Base-by-base conservation (phyloP, 2,888 invertebrate species). In the Thyatira batis region DNA sequence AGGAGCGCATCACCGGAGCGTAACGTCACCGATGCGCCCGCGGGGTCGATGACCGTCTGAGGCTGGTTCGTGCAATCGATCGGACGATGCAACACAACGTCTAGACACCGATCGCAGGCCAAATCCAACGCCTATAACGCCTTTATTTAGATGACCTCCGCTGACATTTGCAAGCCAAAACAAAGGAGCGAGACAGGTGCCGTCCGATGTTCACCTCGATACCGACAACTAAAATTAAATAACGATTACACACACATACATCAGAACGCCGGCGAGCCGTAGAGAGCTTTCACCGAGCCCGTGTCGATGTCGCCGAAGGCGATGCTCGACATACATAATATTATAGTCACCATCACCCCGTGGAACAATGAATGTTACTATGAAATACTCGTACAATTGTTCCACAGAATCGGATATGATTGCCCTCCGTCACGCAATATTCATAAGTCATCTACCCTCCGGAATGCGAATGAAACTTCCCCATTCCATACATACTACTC, bases 11-110 rank as follows among this genome's bases (percentile, higher is more conserved):
- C 91, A 87, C 78, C 88, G 82, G 77, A 90, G 90, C 90, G 90
- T 84, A 89, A 89, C 91, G 91, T 92, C 91, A 91, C 87, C 89
- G 90, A 91, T 89, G 91, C 89, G 88, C 87, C 86, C 86, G 82
- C 79, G 87, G 86, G 91, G 90, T 91, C 90, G 85, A 81, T 76
- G 91, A 89, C 90, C 91, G 90, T 87, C 90, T 88, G 86, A 87
- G 84, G 87, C 83, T 82, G 75, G 84, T 82, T 83, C 89, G 86
- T 86, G 84, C 89, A 87, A 92, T 92, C 91, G 91, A 92, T 92
- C 85, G 89, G 85, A 84, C 91, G 85, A 87, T 87, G 89, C 89
- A 89, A 86, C 85, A 75, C 83, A 85, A 82, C 85, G 91, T 91
- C 91, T 90, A 90, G 90, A 89, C 91, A 81, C 78, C 82, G 85